phyloP scores from a whole-genome alignment of 2,113 vertebrate genomes.

The Rhinoderma darwinii region DNA sequence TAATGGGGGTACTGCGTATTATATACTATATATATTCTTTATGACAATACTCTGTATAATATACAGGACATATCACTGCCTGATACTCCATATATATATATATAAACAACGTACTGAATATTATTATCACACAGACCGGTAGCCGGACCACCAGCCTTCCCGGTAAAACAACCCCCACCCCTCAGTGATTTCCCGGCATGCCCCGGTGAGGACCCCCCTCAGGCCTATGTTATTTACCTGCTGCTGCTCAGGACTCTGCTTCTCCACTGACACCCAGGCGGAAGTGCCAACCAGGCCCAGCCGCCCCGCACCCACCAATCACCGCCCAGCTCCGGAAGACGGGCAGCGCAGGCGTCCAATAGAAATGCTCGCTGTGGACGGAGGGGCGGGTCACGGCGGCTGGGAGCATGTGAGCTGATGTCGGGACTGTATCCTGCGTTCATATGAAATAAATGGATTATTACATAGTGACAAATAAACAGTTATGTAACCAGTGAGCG shows the following conservation, averaged over 20 bases:
- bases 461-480: not conserved
- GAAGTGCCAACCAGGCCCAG: slow-evolving; percentile 36
- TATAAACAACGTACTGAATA: no score
- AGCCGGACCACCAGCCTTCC: not conserved
- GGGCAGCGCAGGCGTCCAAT: not conserved
- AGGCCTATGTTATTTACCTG: slow-evolving; percentile 42
- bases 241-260: not conserved
- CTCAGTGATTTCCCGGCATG: not conserved
- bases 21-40: no score
- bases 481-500: not conserved
- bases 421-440: not conserved
- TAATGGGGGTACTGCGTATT: no score
- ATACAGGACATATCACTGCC: no score
- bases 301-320: slow-evolving; percentile 21
- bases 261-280: slow-evolving; percentile 56
- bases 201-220: not conserved
- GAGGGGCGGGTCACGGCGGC: not conserved
- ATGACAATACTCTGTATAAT: no score
- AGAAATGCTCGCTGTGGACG: not conserved
- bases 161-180: not conserved
- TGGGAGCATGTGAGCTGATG: slow-evolving; percentile 47
- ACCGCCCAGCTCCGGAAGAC: not conserved
- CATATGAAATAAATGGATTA: not conserved
- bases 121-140: not conserved
- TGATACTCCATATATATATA: no score